Evolutionary conservation across 2,888 invertebrate genomes (phyloP), one percentile per base, ranked within the genome.

Genomic region (Incurvaria masculella): DNA sequence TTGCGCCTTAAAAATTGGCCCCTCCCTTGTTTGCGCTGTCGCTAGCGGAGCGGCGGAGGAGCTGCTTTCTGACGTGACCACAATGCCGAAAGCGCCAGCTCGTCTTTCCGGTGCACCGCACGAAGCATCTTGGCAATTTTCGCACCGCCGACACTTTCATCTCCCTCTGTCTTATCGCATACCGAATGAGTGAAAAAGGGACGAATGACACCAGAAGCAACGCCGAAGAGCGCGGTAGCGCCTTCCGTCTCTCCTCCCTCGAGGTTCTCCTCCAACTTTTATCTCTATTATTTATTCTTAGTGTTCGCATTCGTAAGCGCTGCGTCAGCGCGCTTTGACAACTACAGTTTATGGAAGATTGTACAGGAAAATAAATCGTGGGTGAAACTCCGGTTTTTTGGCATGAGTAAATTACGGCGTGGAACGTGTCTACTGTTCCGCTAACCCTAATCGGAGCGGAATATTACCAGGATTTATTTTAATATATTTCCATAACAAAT

Each of bases 261-360:
- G 33, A 14, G 8, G 33, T 33, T 33, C 33, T 33, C 33, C 14
- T n/a, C 8, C 33, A 33, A 33, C 33, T 33, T 33, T 33, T 33
- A 63, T 67, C 68, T 71, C 72, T 71, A 68, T 74, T 72, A 74
- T 73, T 73, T 74, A 71, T 75, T 72, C 67, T 63, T 66, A 59
- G 65, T 65, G 72, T 72, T 69, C 68, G 66, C 65, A 61, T 63
- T 67, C 71, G 72, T 75, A 70, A 75, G 74, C 74, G 57, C 33
- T 33, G 33, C 33, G 33, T 33, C 33, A 33, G 33, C 14, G 33
- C 14, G 33, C 33, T 69, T 75, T 69, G 75, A 75, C 76, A 72
- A 75, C 69, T 72, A 70, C 69, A 71, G 72, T 74, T 69, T 67
- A 69, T 71, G 68, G 60, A 65, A 69, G 6, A 33, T 33, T 33